Conservation (phyloP, 30 jellyfish, hydroid and myxozoan genomes). For the Chironex yamaguchii region DNA sequence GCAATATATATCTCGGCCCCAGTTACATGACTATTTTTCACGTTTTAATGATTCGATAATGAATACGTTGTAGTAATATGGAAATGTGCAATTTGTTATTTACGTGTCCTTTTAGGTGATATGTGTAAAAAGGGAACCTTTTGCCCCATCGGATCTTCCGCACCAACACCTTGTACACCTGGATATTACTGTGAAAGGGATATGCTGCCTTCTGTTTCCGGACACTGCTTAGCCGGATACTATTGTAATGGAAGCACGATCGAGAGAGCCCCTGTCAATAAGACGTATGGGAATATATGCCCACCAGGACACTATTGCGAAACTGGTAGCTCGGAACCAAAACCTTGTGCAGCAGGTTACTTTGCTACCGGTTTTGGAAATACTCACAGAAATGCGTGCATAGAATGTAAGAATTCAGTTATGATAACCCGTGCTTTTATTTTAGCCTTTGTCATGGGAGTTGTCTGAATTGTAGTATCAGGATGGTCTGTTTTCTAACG, state of each 20-base stretch:
- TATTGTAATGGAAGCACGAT: conserved; percentile 93
- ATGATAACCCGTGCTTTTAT: too few species aligned
- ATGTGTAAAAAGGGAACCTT: conserved; percentile 86
- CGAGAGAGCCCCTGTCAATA: conserved; percentile 87
- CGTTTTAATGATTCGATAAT: too few species aligned
- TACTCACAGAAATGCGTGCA: conserved; percentile 85
- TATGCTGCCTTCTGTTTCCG: conserved; percentile 69
- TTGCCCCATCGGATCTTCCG: conserved; percentile 90
- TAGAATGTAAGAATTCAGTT: conserved; percentile 89
- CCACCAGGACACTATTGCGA: conserved; percentile 97
- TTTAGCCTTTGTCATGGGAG: too few species aligned
- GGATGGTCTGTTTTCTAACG: too few species aligned
- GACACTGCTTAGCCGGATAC: conserved; percentile 88
- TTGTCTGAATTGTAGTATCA: too few species aligned
- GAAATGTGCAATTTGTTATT: too few species aligned
- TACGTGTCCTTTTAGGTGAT: conserved; percentile 72
- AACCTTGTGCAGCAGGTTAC: conserved; percentile 90
- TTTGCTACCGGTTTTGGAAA: conserved; percentile 97
- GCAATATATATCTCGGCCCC: too few species aligned
- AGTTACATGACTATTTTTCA: too few species aligned
- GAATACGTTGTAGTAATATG: too few species aligned
- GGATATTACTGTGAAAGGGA: conserved; percentile 83
- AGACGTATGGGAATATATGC: conserved; percentile 94
- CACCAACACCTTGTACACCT: conserved; percentile 88
- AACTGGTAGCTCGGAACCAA: conserved; percentile 86